Conservation (phyloP, 2,797 vertebrate species). For the Platyrinchus mystaceus region DNA sequence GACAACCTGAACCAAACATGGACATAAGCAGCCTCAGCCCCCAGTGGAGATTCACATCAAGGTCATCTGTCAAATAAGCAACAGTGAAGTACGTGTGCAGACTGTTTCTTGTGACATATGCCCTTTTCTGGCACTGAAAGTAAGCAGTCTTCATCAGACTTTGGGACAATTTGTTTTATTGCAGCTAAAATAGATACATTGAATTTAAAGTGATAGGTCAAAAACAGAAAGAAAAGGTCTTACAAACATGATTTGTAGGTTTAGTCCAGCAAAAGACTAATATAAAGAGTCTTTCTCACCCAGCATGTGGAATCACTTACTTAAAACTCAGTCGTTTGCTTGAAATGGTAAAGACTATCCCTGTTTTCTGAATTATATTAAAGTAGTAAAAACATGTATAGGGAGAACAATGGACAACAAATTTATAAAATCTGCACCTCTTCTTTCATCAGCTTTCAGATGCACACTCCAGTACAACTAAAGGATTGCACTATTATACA, state of each 20-base stretch:
- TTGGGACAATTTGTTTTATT: slow-evolving; percentile 64
- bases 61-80: slow-evolving; percentile 57
- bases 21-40: slow-evolving; percentile 21
- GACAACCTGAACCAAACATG: slow-evolving; percentile 57
- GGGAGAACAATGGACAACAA: background rate
- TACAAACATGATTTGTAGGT: slow-evolving; percentile 41
- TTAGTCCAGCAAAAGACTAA: slow-evolving; percentile 10
- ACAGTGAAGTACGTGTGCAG: slow-evolving; percentile 17
- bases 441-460: slow-evolving; percentile 38
- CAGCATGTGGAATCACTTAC: slow-evolving; percentile 71
- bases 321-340: slow-evolving; percentile 20
- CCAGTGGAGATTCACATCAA: slow-evolving; percentile 45
- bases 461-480: background rate
- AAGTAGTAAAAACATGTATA: background rate
- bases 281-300: slow-evolving; percentile 42
- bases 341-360: background rate
- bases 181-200: slow-evolving; percentile 47
- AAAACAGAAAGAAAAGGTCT: slow-evolving; percentile 30
- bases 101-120: slow-evolving; percentile 47
- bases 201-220: slow-evolving; percentile 50
- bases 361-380: slow-evolving; percentile 42
- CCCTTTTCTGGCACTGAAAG: slow-evolving; percentile 39
- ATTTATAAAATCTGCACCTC: background rate
- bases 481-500: background rate
- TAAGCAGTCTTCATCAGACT: slow-evolving; percentile 32